Conservation (phyloP, 2,888 invertebrate genomes). For the Chrysotoxum bicinctum region DNA sequence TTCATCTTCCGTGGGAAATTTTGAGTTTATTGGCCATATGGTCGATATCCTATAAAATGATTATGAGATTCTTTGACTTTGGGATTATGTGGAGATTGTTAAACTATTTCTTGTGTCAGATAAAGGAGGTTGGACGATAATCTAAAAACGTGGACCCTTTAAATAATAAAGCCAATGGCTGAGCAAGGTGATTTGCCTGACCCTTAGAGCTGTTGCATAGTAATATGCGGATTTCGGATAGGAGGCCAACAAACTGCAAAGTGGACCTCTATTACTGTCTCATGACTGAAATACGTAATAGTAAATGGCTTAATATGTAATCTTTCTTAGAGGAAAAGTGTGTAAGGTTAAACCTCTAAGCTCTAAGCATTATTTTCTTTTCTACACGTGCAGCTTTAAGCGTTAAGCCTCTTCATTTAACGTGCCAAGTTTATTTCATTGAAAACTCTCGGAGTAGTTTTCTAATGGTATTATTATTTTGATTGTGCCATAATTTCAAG, state of each 20-base stretch:
- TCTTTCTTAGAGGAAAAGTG: not conserved
- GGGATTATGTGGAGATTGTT: slow-evolving; percentile 62
- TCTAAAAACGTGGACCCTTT: slow-evolving; percentile 42
- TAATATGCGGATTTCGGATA: not conserved
- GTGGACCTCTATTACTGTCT: not conserved
- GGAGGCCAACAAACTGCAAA: not conserved
- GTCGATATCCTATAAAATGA: slow-evolving; percentile 67
- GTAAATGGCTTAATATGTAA: not conserved
- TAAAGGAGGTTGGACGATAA: slow-evolving; percentile 37
- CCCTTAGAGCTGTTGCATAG: not conserved
- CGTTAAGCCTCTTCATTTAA: no score
- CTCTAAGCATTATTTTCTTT: not conserved
- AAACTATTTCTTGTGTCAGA: slow-evolving; percentile 57
- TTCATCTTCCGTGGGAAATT: slow-evolving; percentile 50
- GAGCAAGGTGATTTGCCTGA: slow-evolving; percentile 21
- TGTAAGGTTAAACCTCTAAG: not conserved
- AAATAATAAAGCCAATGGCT: slow-evolving; percentile 41
- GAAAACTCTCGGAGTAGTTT: no score
- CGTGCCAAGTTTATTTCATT: no score
- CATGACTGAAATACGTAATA: slow-evolving; percentile 17
- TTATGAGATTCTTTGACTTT: slow-evolving; percentile 67
- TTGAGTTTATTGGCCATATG: slow-evolving; percentile 68
- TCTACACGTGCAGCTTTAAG: not conserved
- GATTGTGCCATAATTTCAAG: no score
- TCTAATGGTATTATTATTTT: no score